Conservation (phyloP, 2,113 vertebrate species). For the Sciurus niger region DNA sequence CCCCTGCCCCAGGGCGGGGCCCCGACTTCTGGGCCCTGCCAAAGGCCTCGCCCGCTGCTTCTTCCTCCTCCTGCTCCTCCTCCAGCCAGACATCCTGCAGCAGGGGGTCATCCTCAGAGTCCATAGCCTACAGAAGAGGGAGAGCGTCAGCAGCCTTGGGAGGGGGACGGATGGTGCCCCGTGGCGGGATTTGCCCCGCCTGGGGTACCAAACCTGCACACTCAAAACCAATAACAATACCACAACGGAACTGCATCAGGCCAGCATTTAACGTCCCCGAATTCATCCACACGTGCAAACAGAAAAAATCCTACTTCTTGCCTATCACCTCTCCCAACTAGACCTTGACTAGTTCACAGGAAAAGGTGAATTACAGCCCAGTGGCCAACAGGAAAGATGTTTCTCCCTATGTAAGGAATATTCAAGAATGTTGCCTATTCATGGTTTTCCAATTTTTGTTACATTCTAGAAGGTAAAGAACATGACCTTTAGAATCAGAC, state of each 20-base stretch:
- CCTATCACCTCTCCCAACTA: neutral
- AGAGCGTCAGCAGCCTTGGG: conserved; percentile 53
- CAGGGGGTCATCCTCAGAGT: conserved; percentile 94
- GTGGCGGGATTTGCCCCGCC: neutral
- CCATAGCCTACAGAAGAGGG: conserved; percentile 90
- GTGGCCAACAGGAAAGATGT: neutral
- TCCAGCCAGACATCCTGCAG: conserved; percentile 92
- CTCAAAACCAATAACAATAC: neutral
- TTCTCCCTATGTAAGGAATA: neutral
- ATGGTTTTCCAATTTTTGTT: neutral
- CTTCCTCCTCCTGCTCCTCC: conserved; percentile 91
- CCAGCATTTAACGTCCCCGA: neutral
- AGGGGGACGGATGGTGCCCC: neutral
- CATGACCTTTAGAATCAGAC: neutral
- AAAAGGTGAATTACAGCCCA: neutral
- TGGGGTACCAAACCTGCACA: neutral
- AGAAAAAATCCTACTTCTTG: neutral
- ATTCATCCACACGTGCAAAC: neutral
- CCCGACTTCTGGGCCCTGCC: conserved; percentile 69
- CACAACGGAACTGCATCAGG: neutral
- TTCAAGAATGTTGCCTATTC: neutral
- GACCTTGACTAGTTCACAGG: neutral
- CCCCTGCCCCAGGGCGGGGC: conserved; percentile 80
- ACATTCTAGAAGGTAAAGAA: neutral
- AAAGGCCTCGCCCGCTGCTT: conserved; percentile 87